phyloP scores from a whole-genome alignment of 2,113 vertebrate genomes.

The Scatophagus argus region DNA sequence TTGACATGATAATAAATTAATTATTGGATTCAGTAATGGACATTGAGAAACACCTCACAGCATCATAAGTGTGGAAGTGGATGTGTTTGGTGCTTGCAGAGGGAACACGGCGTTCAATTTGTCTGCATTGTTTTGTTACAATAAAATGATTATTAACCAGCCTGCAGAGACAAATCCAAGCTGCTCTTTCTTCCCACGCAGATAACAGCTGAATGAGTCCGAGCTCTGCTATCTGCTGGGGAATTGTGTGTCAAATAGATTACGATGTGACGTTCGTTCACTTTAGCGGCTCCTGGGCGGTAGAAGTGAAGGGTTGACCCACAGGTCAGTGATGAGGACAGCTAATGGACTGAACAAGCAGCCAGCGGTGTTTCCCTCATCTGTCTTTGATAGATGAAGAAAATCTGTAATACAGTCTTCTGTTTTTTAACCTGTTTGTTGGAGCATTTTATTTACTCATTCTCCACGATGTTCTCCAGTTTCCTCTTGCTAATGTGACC shows the following conservation, averaged over 20 bases:
- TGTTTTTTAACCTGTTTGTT: not conserved
- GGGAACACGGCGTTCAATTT: slow-evolving; percentile 26
- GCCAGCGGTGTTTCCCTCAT: not conserved
- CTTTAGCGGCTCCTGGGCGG: not conserved
- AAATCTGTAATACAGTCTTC: not conserved
- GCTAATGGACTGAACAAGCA: no score
- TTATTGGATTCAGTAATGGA: not conserved
- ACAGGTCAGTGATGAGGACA: slow-evolving; percentile 17
- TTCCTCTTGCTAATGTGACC: no score
- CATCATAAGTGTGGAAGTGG: not conserved
- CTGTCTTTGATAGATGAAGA: not conserved
- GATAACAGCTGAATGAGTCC: slow-evolving; percentile 40
- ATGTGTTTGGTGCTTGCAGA: not conserved
- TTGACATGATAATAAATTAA: not conserved
- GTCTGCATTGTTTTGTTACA: slow-evolving; percentile 26
- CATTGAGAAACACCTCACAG: not conserved
- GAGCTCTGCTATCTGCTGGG: slow-evolving; percentile 3
- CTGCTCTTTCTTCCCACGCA: slow-evolving; percentile 42
- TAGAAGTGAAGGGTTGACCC: not conserved
- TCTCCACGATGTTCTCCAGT: no score
- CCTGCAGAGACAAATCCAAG: not conserved
- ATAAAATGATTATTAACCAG: slow-evolving; percentile 33
- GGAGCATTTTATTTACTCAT: not conserved
- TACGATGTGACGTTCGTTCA: slow-evolving; percentile 5
- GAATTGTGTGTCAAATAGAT: slow-evolving; percentile 18